Conservation (phyloP, 2,113 vertebrate genomes). For the Montifringilla adamsi region DNA sequence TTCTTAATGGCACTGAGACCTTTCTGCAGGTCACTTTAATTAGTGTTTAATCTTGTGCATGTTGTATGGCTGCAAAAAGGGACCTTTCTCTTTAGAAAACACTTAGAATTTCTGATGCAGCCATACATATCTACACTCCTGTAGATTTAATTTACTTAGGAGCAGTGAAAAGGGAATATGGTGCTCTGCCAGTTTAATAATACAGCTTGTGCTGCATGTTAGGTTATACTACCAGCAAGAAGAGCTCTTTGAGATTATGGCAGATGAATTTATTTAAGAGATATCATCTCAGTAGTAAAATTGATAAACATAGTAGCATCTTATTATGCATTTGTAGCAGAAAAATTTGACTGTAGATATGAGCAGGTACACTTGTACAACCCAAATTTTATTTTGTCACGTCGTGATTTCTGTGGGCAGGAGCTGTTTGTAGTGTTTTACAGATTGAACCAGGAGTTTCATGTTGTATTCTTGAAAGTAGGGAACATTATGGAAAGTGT, state of each 20-base stretch:
- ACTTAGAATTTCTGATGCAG: background rate
- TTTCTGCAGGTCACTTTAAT: background rate
- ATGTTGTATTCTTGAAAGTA: background rate
- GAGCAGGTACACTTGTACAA: background rate
- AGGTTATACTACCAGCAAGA: background rate
- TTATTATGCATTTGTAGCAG: background rate
- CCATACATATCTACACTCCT: background rate
- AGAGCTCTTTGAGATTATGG: background rate
- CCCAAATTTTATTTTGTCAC: background rate
- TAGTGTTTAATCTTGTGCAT: background rate
- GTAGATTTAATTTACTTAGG: background rate
- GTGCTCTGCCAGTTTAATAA: background rate
- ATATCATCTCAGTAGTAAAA: background rate
- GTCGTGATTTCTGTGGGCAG: rapidly evolving
- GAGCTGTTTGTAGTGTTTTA: background rate
- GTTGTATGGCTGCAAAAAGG: background rate
- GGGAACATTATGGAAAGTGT: background rate
- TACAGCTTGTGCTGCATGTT: background rate
- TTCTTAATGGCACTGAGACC: background rate
- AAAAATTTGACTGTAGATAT: background rate
- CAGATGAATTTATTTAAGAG: background rate
- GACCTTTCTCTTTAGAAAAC: background rate
- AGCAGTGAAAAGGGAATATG: background rate
- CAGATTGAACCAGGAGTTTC: background rate
- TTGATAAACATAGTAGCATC: background rate